Evolutionary conservation across 2,797 vertebrate genomes (phyloP), one percentile per base, ranked within the genome.

Genomic region (Dermochelys coriacea): DNA sequence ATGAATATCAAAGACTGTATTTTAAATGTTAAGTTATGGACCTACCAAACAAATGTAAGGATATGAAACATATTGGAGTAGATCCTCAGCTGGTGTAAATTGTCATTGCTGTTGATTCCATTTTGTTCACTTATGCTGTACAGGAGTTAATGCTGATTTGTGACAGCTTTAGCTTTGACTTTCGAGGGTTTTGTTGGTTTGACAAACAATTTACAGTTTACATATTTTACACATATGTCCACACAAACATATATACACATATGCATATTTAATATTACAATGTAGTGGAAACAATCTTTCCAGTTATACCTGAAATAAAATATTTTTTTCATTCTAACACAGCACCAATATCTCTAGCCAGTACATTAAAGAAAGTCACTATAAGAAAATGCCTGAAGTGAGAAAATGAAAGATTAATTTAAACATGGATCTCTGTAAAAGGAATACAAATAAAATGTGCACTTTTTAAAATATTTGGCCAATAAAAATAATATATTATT

Each of bases 401-500:
- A 2, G 31, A 89, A 89, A 41, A 94, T 47, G 85, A 64, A 0
- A 82, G 3, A 90, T 81, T 71, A 37, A 71, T 84, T 59, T 59
- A 94, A 94, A 81, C 49, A 21, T 50, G 11, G 1, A 88, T 52
- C 7, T 29, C 90, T 85, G 85, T 27, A 82, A 91, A 89, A 88
- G 45, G 51, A 88, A 94, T 4, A 54, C 89, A 89, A 51, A 81
- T 81, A 52, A 91, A 82, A 84, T 10, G 51, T 79, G n/a, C 15
- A 91, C 34, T 50, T 90, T 93, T 91, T 80, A 3, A 86, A 37
- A 86, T 75, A 82, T 85, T 80, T 31, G 59, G 47, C 64, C 91
- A 89, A 79, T 88, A 92, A 90, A 90, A 97, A 88, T 84, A 77
- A 68, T 6, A 71, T 84, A 96, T 93, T 95, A 45, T 49, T 87